Base-by-base conservation (phyloP, 2,113 vertebrate genomes). In the Speoplatyrhinus poulsoni region DNA sequence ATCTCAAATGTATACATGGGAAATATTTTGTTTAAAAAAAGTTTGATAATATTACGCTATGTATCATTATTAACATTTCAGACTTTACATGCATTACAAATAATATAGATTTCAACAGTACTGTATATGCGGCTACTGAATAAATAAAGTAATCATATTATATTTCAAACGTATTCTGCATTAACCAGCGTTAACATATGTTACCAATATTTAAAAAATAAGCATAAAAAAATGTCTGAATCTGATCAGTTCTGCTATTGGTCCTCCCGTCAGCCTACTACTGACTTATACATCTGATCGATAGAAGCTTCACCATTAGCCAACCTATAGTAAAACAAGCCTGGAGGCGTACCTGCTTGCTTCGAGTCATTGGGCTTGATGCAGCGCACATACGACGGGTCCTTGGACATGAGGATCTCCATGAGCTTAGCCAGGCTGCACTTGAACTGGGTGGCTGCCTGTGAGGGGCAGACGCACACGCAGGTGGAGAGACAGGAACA, bases 331-430 rank as follows among this genome's bases (percentile, higher is more conserved):
- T 1, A 5, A 46, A 48, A 2, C 1, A 54, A 12, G 0, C 66
- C 6, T 4, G 1, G 10, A 12, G 46, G 53, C 66, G 1, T 84
- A 90, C 89, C 81, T 85, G 89, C 67, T 73, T 90, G 89, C 65
- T 99, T 99, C 57, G 96, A 94, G 72, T 99, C 97, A 10, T 99
- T 99, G 6, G 98, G 98, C 80, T 99, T 98, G 81, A 99, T 98
- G 90, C 97, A 99, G 69, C 97, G 96, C 41, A 99, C 89, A 54
- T 99, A 99, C 7, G 98, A 97, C 0, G 98, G 98, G 15, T 99
- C 96, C 92, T 99, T 99, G 49, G 97, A 99, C 95, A 97, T 96
- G 58, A 99, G 94, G 78, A 99, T 99, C 88, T 99, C 97, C 93
- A 99, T 98, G 47, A 99, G 92, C 73, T 98, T 96, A 33, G 95